Base-by-base conservation (phyloP, 2,888 invertebrate genomes). In the Noctua janthe region DNA sequence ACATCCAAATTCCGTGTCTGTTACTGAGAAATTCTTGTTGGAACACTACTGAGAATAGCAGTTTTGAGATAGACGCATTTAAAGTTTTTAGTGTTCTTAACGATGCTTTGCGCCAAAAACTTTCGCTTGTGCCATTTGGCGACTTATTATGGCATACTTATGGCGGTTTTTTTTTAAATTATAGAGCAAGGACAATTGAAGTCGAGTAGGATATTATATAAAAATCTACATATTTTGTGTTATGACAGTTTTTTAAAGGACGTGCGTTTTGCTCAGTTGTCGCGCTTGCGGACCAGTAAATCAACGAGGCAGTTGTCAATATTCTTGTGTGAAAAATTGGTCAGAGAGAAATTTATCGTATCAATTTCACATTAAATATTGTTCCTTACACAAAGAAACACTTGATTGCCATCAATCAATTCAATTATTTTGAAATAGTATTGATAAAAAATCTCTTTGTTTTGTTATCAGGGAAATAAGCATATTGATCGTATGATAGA, bases 391-490 rank as follows among this genome's bases (percentile, higher is more conserved):
- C 20, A 49, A 66, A 39, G 29, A 39, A 64, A 43, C 29, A 29
- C 3, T 5, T n/a, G 35, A 49, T 56, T 35, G 43, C 2, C 78
- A 78, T 83, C 84, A n/a, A 51, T 5, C 49, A 69, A 69, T 78
- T 5, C 49, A 72, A 69, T 78, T 67, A 66, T 78, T 71, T 78
- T 20, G 7, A 54, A 8, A 15, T 71, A n/a, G 56, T 83, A 70
- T 59, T 67, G 72, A 79, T 82, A 62, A 79, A 43, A 35, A 84
- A 39, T 82, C 39, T 78, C 81, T 35, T 83, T 71, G 66, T 82
- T 84, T 29, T 54, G 62, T 81, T 78, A 84, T 82, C 79, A 10
- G 35, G 56, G 47, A 7, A n/a, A 71, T 66, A 62, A 64, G 20
- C 13, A 17, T 39, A 59, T 17, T n/a, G n/a, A 83, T 71, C 39